These are phyloP conservation scores for Pteropus alecto DNA, from an alignment of 2,113 vertebrate genomes.

Conservation along the genomic window DNA sequence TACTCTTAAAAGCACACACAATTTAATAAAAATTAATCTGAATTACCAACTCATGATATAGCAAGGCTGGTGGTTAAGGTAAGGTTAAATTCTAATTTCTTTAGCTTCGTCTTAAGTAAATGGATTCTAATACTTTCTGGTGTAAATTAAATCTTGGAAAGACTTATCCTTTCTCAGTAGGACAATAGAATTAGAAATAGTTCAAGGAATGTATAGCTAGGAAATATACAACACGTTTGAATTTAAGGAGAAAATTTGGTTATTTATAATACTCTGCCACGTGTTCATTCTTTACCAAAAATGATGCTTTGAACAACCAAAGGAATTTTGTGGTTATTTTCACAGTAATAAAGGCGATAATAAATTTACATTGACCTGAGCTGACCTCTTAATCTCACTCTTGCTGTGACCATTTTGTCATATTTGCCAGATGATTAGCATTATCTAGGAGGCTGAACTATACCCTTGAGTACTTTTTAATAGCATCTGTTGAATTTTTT, in stretches of 20 bases:
- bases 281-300: not conserved
- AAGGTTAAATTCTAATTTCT: not conserved
- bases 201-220: not conserved
- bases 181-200: not conserved
- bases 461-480: not conserved
- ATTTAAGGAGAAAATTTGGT: not conserved
- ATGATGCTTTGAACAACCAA: not conserved
- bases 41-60: not conserved
- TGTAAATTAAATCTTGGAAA: not conserved
- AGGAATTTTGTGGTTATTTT: not conserved
- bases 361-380: not conserved
- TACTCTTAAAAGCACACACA: not conserved
- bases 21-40: not conserved
- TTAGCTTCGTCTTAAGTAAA: not conserved
- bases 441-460: not conserved
- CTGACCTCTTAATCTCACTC: not conserved
- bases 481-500: not conserved
- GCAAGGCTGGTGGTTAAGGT: not conserved
- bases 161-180: not conserved
- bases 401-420: not conserved
- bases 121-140: not conserved
- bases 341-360: not conserved
- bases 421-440: not conserved
- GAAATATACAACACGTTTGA: not conserved
- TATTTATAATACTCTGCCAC: not conserved